Evolutionary conservation across 2,797 vertebrate species (phyloP).

Genomic region (Todus mexicanus): DNA sequence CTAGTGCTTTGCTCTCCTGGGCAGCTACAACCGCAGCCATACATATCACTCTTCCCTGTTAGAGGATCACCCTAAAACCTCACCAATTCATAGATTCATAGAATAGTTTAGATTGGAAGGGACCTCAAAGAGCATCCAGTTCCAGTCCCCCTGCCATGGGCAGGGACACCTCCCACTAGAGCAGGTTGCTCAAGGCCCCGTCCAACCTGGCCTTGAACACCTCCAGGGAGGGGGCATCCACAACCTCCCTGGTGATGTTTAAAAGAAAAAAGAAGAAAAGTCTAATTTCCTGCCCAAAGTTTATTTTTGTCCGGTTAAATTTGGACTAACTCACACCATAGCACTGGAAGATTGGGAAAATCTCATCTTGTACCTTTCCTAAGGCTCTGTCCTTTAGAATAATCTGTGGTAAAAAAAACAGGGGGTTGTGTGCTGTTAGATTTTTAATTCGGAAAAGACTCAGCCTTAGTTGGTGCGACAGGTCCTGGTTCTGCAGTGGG

Average conservation of each 20-base stretch:
- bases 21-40: not conserved
- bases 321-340: not conserved
- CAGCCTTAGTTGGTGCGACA: not conserved
- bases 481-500: not conserved
- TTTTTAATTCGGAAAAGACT: not conserved
- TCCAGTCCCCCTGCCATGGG: too few species aligned
- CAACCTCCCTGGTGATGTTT: not conserved
- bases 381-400: not conserved
- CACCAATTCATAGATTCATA: too few species aligned
- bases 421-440: not conserved
- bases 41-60: not conserved
- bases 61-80: not conserved
- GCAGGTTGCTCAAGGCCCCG: too few species aligned
- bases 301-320: not conserved
- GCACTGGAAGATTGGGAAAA: not conserved
- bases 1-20: not conserved
- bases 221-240: too few species aligned
- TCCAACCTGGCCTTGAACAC: too few species aligned
- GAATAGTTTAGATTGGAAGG: too few species aligned
- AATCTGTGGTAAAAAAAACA: not conserved
- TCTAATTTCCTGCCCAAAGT: not conserved
- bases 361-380: not conserved
- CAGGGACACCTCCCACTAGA: too few species aligned
- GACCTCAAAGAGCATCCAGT: too few species aligned
- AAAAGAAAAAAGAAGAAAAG: not conserved